Base-by-base conservation (phyloP, 2,113 vertebrate species). In the Dasypus novemcinctus region DNA sequence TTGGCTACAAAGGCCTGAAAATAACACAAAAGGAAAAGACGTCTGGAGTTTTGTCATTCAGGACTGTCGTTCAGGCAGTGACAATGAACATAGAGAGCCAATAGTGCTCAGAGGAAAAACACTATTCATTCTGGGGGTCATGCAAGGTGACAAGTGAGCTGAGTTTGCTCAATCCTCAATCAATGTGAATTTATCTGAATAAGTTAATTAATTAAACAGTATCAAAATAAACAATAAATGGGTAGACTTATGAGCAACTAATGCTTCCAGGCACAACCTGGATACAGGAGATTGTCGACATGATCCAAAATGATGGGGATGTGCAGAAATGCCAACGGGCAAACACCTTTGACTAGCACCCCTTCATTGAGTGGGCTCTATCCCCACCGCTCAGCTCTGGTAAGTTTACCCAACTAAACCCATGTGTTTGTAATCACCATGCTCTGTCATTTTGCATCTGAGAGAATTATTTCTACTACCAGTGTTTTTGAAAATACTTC, bases 231-330 rank as follows among this genome's bases (percentile, higher is more conserved):
- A 13, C 36, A 13, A 8, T 10, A 1, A 64, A 5, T 61, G 3
- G 10, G 27, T 64, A 17, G 29, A 64, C 12, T 25, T 86, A 46
- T 95, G 5, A 57, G 11, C 63, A 63, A 72, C 4, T 57, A 87
- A 76, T 41, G 23, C 85, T 98, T 97, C 87, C 81, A 98, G 98
- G 98, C 79, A 98, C 98, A 36, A 98, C 98, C 23, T 98, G 98
- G 98, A 98, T 97, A 38, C 98, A 98, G n/a, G 98, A 98, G 91
- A 98, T 98, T 78, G 98, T 98, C 90, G 98, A 98, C 85, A 98
- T 98, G 98, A 96, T 98, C 86, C 98, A 98, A 75, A 96, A 98
- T 31, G 96, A 97, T 0, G 98, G 98, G 54, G 97, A 98, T 33
- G 52, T 43, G 63, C 94, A 98, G 72, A 98, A 97, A 66, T 98